These are phyloP conservation scores for Drosophila rubida DNA, from an alignment of 2,888 invertebrate species.

Conservation along the genomic window DNA sequence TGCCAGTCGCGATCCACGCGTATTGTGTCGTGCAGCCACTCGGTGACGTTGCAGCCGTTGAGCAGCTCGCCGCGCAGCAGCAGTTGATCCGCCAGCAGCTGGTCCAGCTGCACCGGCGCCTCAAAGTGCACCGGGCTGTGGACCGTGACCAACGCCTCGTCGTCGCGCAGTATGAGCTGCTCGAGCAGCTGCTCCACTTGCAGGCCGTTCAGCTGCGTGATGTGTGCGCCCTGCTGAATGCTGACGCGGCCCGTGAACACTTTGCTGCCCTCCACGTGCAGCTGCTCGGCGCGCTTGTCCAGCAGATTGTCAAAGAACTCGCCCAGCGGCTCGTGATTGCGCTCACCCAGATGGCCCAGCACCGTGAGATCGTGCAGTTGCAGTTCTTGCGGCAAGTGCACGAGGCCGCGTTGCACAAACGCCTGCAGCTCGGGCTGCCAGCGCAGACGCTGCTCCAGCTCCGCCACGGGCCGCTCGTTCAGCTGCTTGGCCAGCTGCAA, in stretches of 20 bases:
- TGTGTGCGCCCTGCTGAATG: conserved; percentile 79
- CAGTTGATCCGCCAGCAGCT: conserved; percentile 65
- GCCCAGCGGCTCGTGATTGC: conserved; percentile 63
- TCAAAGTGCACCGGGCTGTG: conserved; percentile 83
- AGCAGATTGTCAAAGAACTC: conserved; percentile 79
- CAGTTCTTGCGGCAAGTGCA: conserved; percentile 53
- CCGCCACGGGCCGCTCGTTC: conserved; percentile 36
- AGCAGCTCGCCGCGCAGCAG: conserved; percentile 74
- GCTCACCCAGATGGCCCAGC: conserved; percentile 62
- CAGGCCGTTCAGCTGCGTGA: conserved; percentile 80
- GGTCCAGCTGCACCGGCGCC: conserved; percentile 73
- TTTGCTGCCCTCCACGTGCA: conserved; percentile 70
- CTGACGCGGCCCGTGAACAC: conserved; percentile 79
- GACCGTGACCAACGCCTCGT: conserved; percentile 50
- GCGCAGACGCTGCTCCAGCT: conserved; percentile 52
- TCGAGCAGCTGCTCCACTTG: conserved; percentile 82
- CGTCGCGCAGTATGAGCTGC: conserved; percentile 84
- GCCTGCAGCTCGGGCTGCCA: conserved; percentile 63
- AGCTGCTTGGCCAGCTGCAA: conserved; percentile 78
- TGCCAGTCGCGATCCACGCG: conserved; percentile 83
- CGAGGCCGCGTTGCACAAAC: conserved; percentile 74
- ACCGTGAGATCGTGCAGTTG: conserved; percentile 72
- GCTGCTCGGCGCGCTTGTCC: conserved; percentile 61
- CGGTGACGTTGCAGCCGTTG: conserved; percentile 82
- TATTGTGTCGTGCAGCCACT: conserved; percentile 85